Conservation (phyloP, 2,113 vertebrate genomes). For the Sapajus apella region DNA sequence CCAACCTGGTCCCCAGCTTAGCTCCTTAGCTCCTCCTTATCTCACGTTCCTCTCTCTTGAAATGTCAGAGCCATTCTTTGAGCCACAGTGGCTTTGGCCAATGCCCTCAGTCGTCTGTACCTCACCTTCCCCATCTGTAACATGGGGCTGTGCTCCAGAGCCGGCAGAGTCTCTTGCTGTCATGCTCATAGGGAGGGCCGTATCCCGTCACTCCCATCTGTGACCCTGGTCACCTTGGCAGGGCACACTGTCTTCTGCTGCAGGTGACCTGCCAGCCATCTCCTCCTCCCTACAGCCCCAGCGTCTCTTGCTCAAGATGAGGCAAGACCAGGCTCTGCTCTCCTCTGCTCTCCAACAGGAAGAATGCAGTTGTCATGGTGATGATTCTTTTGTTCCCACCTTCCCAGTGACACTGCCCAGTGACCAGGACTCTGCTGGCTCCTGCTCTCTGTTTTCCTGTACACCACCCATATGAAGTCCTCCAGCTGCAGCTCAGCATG, state of each 20-base stretch:
- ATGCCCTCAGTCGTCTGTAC: background rate
- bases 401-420: background rate
- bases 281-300: background rate
- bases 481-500: background rate
- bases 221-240: background rate
- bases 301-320: background rate
- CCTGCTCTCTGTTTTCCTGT: background rate
- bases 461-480: background rate
- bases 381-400: background rate
- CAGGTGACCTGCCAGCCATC: background rate
- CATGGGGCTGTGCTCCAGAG: background rate
- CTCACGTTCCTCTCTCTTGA: background rate
- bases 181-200: rapidly evolving
- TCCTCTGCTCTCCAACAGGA: background rate
- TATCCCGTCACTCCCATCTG: background rate
- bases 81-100: too few relatives aligned
- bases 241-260: too few relatives aligned
- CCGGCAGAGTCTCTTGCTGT: background rate
- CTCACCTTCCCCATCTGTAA: background rate
- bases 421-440: background rate
- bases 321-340: background rate
- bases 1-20: background rate
- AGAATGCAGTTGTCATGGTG: background rate
- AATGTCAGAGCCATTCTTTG: background rate
- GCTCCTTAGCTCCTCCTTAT: background rate